Evolutionary conservation across 2,113 vertebrate genomes (phyloP).

Genomic region (Illadopsis cleaveri): DNA sequence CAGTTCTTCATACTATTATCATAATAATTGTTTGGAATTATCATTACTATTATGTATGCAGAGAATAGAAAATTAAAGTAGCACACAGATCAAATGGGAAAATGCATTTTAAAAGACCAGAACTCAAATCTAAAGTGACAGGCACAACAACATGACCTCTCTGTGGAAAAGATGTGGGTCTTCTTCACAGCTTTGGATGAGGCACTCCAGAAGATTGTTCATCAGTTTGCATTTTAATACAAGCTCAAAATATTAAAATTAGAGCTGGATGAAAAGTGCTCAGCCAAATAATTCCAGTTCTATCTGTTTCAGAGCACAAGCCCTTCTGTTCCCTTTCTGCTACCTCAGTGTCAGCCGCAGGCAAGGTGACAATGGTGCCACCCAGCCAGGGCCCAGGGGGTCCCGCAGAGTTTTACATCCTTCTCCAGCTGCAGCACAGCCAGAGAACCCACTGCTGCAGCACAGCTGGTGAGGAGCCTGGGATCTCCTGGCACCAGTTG

Average conservation of each 20-base stretch:
- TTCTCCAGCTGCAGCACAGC: not conserved
- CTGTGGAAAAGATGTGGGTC: not conserved
- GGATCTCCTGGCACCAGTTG: not conserved
- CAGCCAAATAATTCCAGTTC: not conserved
- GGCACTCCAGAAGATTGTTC: not conserved
- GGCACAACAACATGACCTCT: not conserved
- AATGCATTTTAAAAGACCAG: not conserved
- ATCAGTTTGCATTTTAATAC: not conserved
- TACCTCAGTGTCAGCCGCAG: not conserved
- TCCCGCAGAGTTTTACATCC: not conserved
- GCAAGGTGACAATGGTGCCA: not conserved
- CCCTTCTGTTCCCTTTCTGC: not conserved
- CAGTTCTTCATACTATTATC: not conserved
- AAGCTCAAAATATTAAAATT: not conserved
- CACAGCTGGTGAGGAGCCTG: not conserved
- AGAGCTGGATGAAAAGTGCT: not conserved
- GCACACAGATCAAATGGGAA: not conserved
- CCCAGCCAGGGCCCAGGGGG: accelerated
- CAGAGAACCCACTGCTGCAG: not conserved
- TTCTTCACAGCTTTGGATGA: not conserved
- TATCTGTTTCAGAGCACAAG: not conserved
- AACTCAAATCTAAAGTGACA: not conserved
- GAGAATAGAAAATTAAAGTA: not conserved
- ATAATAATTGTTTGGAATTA: not conserved
- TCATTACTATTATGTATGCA: not conserved